These are phyloP conservation scores for Nomada ferruginata DNA, from an alignment of 2,888 invertebrate genomes.

Conservation along the genomic window DNA sequence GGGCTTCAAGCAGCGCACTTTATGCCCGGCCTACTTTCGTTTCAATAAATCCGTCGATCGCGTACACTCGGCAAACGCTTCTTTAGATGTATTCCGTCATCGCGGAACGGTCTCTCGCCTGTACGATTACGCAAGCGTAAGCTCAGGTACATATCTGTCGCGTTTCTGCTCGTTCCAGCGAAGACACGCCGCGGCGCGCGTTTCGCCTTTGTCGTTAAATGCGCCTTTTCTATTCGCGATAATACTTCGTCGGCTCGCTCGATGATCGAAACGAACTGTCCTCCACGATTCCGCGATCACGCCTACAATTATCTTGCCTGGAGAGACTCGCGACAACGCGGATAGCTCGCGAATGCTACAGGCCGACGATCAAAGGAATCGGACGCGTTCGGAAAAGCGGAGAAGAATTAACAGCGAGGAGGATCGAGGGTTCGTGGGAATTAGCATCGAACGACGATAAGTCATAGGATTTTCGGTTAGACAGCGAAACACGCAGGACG, in stretches of 20 bases:
- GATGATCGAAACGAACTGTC: not conserved
- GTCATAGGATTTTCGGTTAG: constrained; percentile 29
- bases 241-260: constrained; percentile 26
- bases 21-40: constrained; percentile 55
- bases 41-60: constrained; percentile 54
- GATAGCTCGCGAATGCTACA: not conserved
- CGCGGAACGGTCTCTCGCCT: not conserved
- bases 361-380: not conserved
- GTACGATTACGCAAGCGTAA: constrained; percentile 40
- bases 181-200: constrained; percentile 40
- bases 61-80: not conserved
- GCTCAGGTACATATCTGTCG: not conserved
- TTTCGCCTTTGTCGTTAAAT: constrained; percentile 24
- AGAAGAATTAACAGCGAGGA: not conserved
- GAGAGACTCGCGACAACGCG: constrained; percentile 16
- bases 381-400: no score
- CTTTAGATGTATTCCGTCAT: no score
- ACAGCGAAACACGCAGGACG: constrained; percentile 2
- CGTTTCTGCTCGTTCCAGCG: constrained; percentile 38
- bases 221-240: constrained; percentile 14
- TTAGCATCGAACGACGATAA: constrained; percentile 54
- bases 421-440: constrained; percentile 30
- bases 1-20: constrained; percentile 15
- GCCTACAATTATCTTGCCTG: constrained; percentile 17
- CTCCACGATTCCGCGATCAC: constrained; percentile 4